Percentiles rank a stretch among this genome's conserved stretches.
These are phyloP conservation scores for Miichthys miiuy DNA, from an alignment of 2,797 vertebrate species.

Conservation along the genomic window DNA sequence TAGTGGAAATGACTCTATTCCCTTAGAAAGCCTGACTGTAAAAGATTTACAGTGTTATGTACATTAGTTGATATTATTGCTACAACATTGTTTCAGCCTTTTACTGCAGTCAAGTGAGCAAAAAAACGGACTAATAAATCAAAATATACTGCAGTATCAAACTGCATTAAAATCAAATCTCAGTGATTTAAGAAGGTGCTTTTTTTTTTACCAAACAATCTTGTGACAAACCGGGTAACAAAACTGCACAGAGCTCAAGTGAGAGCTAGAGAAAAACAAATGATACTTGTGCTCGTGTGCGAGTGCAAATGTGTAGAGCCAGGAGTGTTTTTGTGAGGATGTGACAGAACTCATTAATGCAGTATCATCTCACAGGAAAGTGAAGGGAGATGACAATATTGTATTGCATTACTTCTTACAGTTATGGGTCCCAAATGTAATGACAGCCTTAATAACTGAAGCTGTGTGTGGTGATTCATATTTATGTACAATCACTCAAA, in stretches of 20 bases:
- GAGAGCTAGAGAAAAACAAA: slow-evolving; percentile 37
- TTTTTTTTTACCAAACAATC: slow-evolving; percentile 5
- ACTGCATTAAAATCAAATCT: slow-evolving; percentile 32
- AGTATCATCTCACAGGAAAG: slow-evolving; percentile 22
- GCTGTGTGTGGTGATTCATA: slow-evolving; percentile 16
- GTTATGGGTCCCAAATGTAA: slow-evolving; percentile 15
- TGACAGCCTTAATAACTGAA: slow-evolving; percentile 17
- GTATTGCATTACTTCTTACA: slow-evolving; percentile 11
- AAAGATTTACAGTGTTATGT: slow-evolving; percentile 9
- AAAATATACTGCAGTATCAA: slow-evolving; percentile 32
- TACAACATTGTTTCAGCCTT: slow-evolving; percentile 15
- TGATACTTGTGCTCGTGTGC: slow-evolving; percentile 14
- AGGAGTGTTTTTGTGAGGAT: slow-evolving; percentile 20
- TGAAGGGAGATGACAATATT: slow-evolving; percentile 19
- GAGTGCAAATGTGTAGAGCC: not conserved
- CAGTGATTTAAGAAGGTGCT: slow-evolving; percentile 28
- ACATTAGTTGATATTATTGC: not conserved
- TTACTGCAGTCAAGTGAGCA: slow-evolving; percentile 13
- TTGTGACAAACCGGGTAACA: slow-evolving; percentile 20
- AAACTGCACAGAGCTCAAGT: slow-evolving; percentile 22
- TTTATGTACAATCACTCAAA: not conserved
- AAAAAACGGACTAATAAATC: slow-evolving; percentile 27
- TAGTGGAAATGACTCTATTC: not conserved
- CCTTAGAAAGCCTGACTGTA: not conserved
- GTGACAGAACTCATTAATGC: slow-evolving; percentile 42